Conservation (phyloP, 2,888 invertebrate species). For the Leistus spinibarbis region DNA sequence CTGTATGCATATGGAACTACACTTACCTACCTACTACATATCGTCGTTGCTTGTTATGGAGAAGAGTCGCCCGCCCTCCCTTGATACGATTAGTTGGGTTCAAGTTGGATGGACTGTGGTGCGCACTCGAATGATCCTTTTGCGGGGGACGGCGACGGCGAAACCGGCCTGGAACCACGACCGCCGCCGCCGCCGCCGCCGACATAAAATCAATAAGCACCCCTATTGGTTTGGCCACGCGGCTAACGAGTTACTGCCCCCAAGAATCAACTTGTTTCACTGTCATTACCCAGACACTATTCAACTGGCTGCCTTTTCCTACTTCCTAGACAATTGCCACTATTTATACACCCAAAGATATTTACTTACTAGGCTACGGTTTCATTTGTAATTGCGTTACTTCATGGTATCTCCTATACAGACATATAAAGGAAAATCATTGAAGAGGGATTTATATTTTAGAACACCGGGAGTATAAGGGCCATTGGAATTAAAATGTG, state of each 20-base stretch:
- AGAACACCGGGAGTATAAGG: too few relatives aligned
- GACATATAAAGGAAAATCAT: too few relatives aligned
- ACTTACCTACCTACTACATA: too few relatives aligned
- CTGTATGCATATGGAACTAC: not conserved
- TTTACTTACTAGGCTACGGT: too few relatives aligned
- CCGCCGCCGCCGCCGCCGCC: not conserved
- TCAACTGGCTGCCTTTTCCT: not conserved
- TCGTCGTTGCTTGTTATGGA: slow-evolving; percentile 1
- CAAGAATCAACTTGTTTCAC: slow-evolving; percentile 16
- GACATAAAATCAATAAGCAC: slow-evolving; percentile 24
- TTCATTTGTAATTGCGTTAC: too few relatives aligned
- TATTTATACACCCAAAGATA: too few relatives aligned
- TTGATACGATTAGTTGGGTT: slow-evolving; percentile 33
- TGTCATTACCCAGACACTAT: not conserved
- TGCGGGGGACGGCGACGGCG: not conserved
- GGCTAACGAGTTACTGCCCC: slow-evolving; percentile 17
- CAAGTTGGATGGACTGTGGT: slow-evolving; percentile 2
- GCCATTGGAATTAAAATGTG: too few relatives aligned
- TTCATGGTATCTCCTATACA: too few relatives aligned
- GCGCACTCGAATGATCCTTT: not conserved
- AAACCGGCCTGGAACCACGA: not conserved
- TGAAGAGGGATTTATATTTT: too few relatives aligned
- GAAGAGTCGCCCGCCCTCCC: too few relatives aligned
- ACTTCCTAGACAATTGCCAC: too few relatives aligned
- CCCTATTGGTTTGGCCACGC: slow-evolving; percentile 5